phyloP scores from a whole-genome alignment of 2,113 vertebrate genomes.

The Etheostoma spectabile region DNA sequence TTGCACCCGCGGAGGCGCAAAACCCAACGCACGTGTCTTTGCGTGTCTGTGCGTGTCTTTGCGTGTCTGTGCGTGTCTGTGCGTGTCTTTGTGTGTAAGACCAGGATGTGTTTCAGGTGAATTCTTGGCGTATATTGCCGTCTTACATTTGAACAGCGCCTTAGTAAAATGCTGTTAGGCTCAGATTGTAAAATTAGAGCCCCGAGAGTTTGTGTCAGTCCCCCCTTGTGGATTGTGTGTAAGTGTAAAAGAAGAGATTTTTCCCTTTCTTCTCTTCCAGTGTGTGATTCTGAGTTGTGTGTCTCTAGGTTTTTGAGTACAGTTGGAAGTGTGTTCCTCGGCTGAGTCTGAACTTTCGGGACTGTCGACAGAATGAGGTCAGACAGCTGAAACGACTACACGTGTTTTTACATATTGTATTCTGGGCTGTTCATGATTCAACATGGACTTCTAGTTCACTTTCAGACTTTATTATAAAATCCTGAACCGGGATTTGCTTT shows the following conservation, averaged over 20 bases:
- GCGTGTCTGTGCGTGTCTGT: too few species aligned
- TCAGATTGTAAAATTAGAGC: too few species aligned
- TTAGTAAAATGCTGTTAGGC: too few species aligned
- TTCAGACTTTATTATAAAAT: not conserved
- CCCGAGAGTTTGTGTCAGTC: not conserved
- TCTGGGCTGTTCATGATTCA: constrained; percentile 25
- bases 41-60: too few species aligned
- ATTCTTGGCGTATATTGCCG: too few species aligned
- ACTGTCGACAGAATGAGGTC: constrained; percentile 52
- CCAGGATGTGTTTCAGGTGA: too few species aligned
- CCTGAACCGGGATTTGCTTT: not conserved
- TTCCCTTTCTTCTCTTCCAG: not conserved
- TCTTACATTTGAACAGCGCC: too few species aligned
- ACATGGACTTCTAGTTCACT: not conserved
- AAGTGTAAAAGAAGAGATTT: too few species aligned
- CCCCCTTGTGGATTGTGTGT: not conserved
- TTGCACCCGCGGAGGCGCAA: too few species aligned
- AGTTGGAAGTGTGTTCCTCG: not conserved
- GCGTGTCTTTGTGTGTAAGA: too few species aligned
- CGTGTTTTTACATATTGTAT: constrained; percentile 33
- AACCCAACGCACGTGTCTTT: too few species aligned
- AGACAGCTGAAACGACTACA: constrained; percentile 22
- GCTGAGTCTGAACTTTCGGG: constrained; percentile 8
- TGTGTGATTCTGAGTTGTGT: not conserved
- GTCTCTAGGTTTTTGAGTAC: not conserved